A percentile compares a stretch with the other conserved stretches of the same genome.
Evolutionary conservation across 2,888 invertebrate genomes (phyloP).

Genomic region (Itoplectis maculator): DNA sequence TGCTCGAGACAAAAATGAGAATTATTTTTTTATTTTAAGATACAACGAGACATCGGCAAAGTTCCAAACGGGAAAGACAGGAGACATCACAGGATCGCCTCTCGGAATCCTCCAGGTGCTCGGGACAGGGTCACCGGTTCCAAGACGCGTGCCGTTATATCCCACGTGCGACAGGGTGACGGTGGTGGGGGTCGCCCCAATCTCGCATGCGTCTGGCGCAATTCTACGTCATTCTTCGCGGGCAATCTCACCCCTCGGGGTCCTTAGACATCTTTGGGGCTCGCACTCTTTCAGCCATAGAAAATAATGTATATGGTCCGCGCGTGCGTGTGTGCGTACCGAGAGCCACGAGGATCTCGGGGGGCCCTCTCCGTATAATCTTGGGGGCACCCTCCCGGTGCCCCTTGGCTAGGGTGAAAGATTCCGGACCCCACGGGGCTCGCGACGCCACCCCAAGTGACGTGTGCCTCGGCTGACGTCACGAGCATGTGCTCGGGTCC

Average conservation of each 20-base stretch:
- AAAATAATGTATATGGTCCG: background rate
- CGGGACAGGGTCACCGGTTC: conserved; percentile 72
- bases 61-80: too few relatives aligned
- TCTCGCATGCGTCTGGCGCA: conserved; percentile 74
- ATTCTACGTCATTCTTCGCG: conserved; percentile 75
- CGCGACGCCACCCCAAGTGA: conserved; percentile 79
- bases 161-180: conserved; percentile 76
- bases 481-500: conserved; percentile 74
- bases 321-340: conserved; percentile 12
- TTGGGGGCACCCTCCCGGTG: conserved; percentile 66
- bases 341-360: conserved; percentile 68
- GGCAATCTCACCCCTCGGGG: conserved; percentile 63
- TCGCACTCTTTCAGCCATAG: background rate
- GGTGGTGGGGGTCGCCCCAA: conserved; percentile 38
- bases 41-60: too few relatives aligned
- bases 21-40: too few relatives aligned
- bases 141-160: conserved; percentile 80
- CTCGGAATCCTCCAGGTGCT: conserved; percentile 77
- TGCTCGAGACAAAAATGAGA: too few relatives aligned
- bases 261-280: conserved; percentile 51
- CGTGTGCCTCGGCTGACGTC: conserved; percentile 80
- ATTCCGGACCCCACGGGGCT: conserved; percentile 66
- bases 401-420: conserved; percentile 42
- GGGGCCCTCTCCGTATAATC: conserved; percentile 70
- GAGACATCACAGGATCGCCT: background rate